Percentiles rank a stretch among this genome's conserved stretches.
Conservation (phyloP, 23 tunicate genomes). For the Halocynthia roretzi region DNA sequence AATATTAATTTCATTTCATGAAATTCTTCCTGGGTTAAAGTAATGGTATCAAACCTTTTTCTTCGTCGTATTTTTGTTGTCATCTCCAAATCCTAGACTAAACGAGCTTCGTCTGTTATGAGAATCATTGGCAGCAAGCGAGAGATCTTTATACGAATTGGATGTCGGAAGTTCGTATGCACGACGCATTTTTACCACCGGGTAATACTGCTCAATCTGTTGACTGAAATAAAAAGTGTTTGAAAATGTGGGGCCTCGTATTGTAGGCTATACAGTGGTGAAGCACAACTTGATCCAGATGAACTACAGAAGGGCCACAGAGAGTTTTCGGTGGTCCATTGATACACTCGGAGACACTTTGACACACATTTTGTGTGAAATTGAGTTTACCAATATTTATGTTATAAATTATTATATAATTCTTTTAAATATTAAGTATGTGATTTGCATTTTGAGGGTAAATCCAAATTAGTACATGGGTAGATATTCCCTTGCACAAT, state of each 20-base stretch:
- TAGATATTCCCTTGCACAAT: too few species aligned
- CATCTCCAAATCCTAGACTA: constrained; percentile 17
- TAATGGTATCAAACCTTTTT: constrained; percentile 9
- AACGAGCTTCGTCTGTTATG: constrained; percentile 11
- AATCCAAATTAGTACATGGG: too few species aligned
- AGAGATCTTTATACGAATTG: not conserved
- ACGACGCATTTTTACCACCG: constrained; percentile 45
- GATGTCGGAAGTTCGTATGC: constrained; percentile 52
- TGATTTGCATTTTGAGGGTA: too few species aligned
- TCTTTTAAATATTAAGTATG: too few species aligned
- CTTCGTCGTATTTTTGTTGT: not conserved
- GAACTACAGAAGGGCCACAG: too few species aligned
- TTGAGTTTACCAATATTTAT: too few species aligned
- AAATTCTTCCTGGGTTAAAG: constrained; percentile 11
- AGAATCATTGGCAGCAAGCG: not conserved
- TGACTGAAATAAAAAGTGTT: constrained; percentile 24
- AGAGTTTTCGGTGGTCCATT: too few species aligned
- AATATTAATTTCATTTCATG: not conserved
- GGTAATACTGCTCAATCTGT: constrained; percentile 58
- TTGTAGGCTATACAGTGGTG: too few species aligned
- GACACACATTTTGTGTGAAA: too few species aligned
- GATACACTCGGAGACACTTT: too few species aligned
- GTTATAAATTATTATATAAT: too few species aligned
- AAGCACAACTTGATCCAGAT: not conserved
- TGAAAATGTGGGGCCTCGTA: too few species aligned